Evolutionary conservation across 2,113 vertebrate genomes (phyloP), one percentile per base, ranked within the genome.

Genomic region (Xenopus borealis): DNA sequence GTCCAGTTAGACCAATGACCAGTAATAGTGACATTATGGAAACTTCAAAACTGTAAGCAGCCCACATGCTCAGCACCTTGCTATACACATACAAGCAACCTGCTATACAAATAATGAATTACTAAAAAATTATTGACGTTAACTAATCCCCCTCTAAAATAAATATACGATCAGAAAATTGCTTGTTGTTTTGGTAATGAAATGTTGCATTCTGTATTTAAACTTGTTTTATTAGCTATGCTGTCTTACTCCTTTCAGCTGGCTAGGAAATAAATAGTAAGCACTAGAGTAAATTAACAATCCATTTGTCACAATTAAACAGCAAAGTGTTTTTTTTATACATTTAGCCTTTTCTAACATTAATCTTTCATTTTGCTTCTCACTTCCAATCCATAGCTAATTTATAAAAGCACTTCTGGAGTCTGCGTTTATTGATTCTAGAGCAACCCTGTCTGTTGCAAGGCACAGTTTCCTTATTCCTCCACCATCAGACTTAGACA

Each of bases 281-380:
- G 17, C n/a, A 66, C 40, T 66, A 10, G n/a, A 45, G 63, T 66
- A 19, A 17, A 66, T 66, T 66, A 45, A 66, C 63, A 47, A 66
- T n/a, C 44, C 33, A n/a, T 64, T 64, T 44, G 33, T 64, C 62
- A 64, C 30, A 66, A 66, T 66, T 66, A 66, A 44, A 66, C 40
- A 66, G 19, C 63, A 46, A 44, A 45, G 30, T 65, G 7, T 18
- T 45, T 19, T 18, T 46, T 46, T 17, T 62, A 62, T 64, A 33
- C 14, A n/a, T 64, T 64, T 64, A n/a, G 62, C 30, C 12, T 64
- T 64, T 64, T 12, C 62, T 64, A 46, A 11, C 63, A 66, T 46
- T 66, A 40, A 46, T 66, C 63, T 66, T 66, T 66, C 63, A 45
- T 19, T 66, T 66, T 66, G 33, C 40, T 46, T 18, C 40, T 40